Conservation (phyloP, 2,797 vertebrate genomes). For the Selene dorsalis region DNA sequence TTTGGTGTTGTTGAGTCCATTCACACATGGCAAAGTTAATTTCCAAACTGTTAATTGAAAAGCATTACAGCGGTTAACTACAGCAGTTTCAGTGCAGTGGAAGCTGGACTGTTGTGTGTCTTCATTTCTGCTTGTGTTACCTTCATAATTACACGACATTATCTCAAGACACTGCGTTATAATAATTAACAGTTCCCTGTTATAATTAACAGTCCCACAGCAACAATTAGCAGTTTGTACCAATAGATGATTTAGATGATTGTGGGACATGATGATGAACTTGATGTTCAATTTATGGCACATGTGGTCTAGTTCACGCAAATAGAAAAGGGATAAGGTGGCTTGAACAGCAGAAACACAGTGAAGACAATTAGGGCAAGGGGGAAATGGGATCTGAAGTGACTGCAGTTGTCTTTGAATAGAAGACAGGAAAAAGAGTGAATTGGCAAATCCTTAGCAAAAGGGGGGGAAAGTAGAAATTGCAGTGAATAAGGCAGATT, state of each 20-base stretch:
- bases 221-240: constrained; percentile 8
- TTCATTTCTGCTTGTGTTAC: neutral
- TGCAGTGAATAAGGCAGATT: too few relatives aligned
- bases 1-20: neutral
- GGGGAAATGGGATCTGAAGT: too few relatives aligned
- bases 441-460: too few relatives aligned
- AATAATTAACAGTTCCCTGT: constrained; percentile 10
- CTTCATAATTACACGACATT: neutral
- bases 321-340: too few relatives aligned
- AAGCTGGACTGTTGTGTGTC: neutral
- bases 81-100: neutral
- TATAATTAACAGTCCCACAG: constrained; percentile 11
- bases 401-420: too few relatives aligned
- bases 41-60: constrained; percentile 7
- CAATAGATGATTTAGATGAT: neutral
- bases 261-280: neutral
- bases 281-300: neutral
- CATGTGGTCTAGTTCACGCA: too few relatives aligned
- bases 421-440: too few relatives aligned
- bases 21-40: constrained; percentile 10
- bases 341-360: too few relatives aligned
- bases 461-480: too few relatives aligned
- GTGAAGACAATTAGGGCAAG: too few relatives aligned
- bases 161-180: neutral
- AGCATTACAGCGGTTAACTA: neutral